Evolutionary conservation across 2,888 invertebrate genomes (phyloP), one percentile per base, ranked within the genome.

Genomic region (Axea sp.): DNA sequence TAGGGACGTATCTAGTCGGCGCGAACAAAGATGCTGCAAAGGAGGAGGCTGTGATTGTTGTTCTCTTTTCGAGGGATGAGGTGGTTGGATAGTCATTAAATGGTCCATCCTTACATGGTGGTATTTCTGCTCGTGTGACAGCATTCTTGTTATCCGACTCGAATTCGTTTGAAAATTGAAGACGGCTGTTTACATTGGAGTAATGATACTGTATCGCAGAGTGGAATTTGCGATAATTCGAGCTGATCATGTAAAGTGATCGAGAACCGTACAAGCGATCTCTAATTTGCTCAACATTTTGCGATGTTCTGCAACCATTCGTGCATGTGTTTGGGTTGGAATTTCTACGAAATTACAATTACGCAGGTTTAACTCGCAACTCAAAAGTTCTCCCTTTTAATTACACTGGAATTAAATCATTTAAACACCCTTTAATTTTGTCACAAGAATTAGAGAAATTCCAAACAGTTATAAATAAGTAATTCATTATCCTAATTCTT

Each of bases 51-150:
- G 43, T 30, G 41, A 39, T 12, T 28, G 19, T 9, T 43, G 37
- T 37, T 35, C 47, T 60, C 47, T 60, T 47, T 60, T 14, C 2
- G 22, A 30, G 24, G 47, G 37, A 37, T 47, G 37, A 60, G 60
- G 33, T 35, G 45, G 22, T 19, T 37, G 26, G 35, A 33, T 41
- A 14, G 19, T 7, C 31, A 15, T 31, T 14, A 8, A 17, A 43
- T 33, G 15, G 31, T 19, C 19, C 19, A 43, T 60, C 47, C 33
- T 47, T 60, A 22, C 37, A 6, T 28, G 28, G 37, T 35, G 17
- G n/a, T n/a, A 11, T 8, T 30, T 30, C 31, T 6, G 43, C 11
- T 45, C 11, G 19, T 19, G 4, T 4, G 19, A 4, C 19, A 19
- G 19, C 19, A 4, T 19, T 2, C 37, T 51, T 51, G 49, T 19